Conservation (phyloP, 2,113 vertebrate species). For the Petrocephalus zakoni region DNA sequence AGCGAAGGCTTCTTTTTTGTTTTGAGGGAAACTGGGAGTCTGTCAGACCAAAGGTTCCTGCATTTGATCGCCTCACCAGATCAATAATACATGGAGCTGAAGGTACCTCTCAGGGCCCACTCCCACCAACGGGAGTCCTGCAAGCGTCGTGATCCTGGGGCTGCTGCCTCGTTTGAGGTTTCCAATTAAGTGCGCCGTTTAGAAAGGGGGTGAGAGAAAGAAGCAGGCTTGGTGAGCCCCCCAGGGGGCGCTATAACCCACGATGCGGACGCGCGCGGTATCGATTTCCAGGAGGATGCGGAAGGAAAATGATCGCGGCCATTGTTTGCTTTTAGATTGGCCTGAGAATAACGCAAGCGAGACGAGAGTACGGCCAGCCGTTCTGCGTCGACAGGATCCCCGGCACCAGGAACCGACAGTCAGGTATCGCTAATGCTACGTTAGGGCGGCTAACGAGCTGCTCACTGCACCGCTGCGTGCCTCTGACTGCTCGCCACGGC, state of each 20-base stretch:
- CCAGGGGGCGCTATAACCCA: constrained; percentile 57
- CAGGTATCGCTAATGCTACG: constrained; percentile 25
- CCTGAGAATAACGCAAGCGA: constrained; percentile 38
- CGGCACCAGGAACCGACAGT: not conserved
- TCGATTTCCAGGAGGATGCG: constrained; percentile 63
- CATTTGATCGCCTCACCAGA: constrained; percentile 56
- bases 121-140: constrained; percentile 40
- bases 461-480: constrained; percentile 33
- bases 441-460: constrained; percentile 31
- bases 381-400: not conserved
- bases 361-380: not conserved
- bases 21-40: constrained; percentile 28
- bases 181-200: constrained; percentile 56
- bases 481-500: constrained; percentile 24
- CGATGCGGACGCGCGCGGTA: constrained; percentile 55
- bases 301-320: constrained; percentile 60
- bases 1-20: not conserved
- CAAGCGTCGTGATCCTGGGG: constrained; percentile 26
- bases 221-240: constrained; percentile 35
- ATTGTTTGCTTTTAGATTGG: constrained; percentile 62
- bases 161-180: constrained; percentile 38
- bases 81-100: constrained; percentile 65
- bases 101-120: constrained; percentile 44
- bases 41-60: constrained; percentile 26
- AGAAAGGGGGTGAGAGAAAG: constrained; percentile 36